A percentile compares a stretch with the other conserved stretches of the same genome.
These are phyloP conservation scores for Megalurothrips usitatus DNA, from an alignment of 2,888 invertebrate species.

Conservation along the genomic window DNA sequence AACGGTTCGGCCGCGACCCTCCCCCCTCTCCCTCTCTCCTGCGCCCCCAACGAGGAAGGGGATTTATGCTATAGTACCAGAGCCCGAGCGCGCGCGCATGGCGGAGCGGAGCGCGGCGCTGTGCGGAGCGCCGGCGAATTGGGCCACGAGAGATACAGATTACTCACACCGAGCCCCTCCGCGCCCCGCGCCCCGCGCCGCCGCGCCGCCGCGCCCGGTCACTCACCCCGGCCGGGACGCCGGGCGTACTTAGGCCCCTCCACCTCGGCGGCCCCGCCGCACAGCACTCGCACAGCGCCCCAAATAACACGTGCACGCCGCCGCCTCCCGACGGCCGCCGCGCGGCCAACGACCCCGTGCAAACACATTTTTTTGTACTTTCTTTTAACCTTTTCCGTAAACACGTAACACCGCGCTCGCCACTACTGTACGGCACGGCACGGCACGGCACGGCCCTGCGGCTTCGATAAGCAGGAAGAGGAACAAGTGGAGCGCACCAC, in stretches of 20 bases:
- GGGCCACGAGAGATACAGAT: constrained; percentile 43
- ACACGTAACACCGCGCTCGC: background rate
- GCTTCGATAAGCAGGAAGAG: background rate
- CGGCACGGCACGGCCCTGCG: background rate
- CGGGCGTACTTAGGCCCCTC: constrained; percentile 33
- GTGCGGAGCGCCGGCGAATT: constrained; percentile 33
- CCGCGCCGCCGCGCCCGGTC: constrained; percentile 43
- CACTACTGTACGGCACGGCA: background rate
- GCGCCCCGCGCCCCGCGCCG: no score
- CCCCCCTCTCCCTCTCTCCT: background rate
- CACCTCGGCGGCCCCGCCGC: background rate
- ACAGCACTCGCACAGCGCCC: constrained; percentile 34
- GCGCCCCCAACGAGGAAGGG: background rate
- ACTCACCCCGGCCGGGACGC: constrained; percentile 41
- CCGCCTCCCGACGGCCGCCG: background rate
- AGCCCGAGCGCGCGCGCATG: constrained; percentile 41
- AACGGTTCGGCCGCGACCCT: background rate
- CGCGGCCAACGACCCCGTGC: background rate
- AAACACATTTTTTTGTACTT: background rate
- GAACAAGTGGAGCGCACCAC: background rate
- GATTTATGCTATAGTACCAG: constrained; percentile 44
- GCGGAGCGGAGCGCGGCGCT: constrained; percentile 29
- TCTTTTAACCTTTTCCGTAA: background rate
- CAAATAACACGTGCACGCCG: constrained; percentile 28
- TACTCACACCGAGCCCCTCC: constrained; percentile 44